A percentile compares a stretch with the other conserved stretches of the same genome.
Evolutionary conservation across 2,113 vertebrate genomes (phyloP).

Genomic region (Canis aureus): DNA sequence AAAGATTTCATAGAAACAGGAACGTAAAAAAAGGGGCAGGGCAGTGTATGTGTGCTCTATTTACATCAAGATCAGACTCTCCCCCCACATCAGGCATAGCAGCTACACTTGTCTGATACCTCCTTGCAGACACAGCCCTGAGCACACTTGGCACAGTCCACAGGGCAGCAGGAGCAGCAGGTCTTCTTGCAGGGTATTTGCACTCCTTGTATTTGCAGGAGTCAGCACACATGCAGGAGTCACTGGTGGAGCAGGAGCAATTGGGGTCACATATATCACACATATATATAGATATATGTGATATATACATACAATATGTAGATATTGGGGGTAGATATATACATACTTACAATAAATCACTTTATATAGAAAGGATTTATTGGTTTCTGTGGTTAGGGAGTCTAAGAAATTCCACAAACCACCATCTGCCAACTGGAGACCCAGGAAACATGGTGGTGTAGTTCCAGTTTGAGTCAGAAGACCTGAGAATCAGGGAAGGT

Average conservation of each 20-base stretch:
- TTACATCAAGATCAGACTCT: background rate
- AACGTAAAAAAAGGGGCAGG: too few species aligned
- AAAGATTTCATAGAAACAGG: too few species aligned
- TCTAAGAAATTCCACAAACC: background rate
- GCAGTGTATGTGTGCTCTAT: background rate
- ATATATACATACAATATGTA: too few species aligned
- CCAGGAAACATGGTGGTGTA: background rate
- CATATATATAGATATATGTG: too few species aligned
- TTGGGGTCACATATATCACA: too few species aligned
- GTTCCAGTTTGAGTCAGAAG: background rate
- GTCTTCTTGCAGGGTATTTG: slow-evolving; percentile 92
- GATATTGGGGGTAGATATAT: background rate
- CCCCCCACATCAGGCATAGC: slow-evolving; percentile 85
- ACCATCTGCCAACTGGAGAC: background rate
- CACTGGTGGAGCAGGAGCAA: background rate
- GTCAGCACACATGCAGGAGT: slow-evolving; percentile 86
- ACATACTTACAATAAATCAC: background rate
- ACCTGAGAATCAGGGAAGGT: background rate
- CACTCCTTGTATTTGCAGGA: slow-evolving; percentile 91
- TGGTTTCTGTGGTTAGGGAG: background rate
- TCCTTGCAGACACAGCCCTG: slow-evolving; percentile 93
- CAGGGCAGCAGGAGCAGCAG: slow-evolving; percentile 91
- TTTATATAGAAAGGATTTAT: background rate
- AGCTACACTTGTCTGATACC: slow-evolving; percentile 86
- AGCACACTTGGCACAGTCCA: slow-evolving; percentile 90